Conservation (phyloP, 2,113 vertebrate genomes). For the Anguilla rostrata region DNA sequence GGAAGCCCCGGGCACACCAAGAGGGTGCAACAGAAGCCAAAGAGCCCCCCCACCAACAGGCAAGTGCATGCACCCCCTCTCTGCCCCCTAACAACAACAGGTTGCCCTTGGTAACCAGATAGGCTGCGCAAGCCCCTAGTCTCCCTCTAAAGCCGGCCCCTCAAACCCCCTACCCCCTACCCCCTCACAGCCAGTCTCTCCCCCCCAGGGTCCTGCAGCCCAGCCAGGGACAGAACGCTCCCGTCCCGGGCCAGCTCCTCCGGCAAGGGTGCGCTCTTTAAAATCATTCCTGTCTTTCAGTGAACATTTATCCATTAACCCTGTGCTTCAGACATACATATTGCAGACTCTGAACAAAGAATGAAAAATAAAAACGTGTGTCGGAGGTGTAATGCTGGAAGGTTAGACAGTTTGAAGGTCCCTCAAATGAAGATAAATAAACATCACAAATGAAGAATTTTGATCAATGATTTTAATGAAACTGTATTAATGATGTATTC, state of each 20-base stretch:
- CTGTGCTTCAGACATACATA: not conserved
- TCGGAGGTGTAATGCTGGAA: not conserved
- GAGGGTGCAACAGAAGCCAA: slow-evolving; percentile 65
- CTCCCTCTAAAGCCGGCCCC: too few species aligned
- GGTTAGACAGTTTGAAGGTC: too few species aligned
- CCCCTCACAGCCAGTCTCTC: slow-evolving; percentile 19
- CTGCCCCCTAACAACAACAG: not conserved
- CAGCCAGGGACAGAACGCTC: slow-evolving; percentile 85
- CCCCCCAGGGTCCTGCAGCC: slow-evolving; percentile 78
- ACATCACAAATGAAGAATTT: not conserved
- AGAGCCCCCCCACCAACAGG: slow-evolving; percentile 68
- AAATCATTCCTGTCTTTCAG: slow-evolving; percentile 24
- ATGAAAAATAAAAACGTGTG: not conserved
- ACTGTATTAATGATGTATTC: not conserved
- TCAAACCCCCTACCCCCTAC: not conserved
- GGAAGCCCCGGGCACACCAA: slow-evolving; percentile 60
- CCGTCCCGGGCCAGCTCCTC: slow-evolving; percentile 73
- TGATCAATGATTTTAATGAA: not conserved
- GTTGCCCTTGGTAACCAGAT: not conserved
- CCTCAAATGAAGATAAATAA: not conserved
- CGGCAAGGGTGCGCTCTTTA: slow-evolving; percentile 80
- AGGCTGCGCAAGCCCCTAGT: too few species aligned
- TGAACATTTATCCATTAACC: not conserved
- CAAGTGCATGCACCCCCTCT: slow-evolving; percentile 9
- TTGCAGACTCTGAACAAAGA: not conserved